Evolutionary conservation across 2,113 vertebrate genomes (phyloP).

Genomic region (Phoxinus phoxinus): DNA sequence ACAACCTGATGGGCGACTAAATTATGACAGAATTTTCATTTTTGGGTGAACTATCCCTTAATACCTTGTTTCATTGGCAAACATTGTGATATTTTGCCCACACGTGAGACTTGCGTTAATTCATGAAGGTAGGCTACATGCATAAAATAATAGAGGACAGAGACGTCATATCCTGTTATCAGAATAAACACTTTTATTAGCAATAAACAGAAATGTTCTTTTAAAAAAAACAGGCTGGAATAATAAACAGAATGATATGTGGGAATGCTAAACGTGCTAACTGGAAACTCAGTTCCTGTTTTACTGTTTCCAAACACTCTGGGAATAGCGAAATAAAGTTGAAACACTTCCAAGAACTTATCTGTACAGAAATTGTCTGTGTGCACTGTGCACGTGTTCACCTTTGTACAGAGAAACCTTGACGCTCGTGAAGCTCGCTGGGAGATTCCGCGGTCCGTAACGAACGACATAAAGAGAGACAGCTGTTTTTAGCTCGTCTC

Average conservation of each 20-base stretch:
- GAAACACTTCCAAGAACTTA: background rate
- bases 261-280: too few relatives aligned
- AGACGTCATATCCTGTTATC: background rate
- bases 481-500: background rate
- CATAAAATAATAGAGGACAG: background rate
- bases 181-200: background rate
- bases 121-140: background rate
- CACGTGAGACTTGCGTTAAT: background rate
- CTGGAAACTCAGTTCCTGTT: background rate
- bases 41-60: too few relatives aligned
- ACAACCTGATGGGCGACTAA: too few relatives aligned
- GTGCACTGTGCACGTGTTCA: slow-evolving; percentile 6
- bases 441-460: too few relatives aligned
- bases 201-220: background rate
- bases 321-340: background rate
- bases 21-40: too few relatives aligned
- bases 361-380: background rate
- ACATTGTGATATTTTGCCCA: background rate
- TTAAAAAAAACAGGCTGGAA: background rate
- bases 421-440: background rate
- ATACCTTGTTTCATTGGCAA: background rate
- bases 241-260: background rate
- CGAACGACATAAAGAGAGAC: background rate
- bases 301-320: background rate
- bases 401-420: slow-evolving; percentile 48